Conservation (phyloP, 1,140 invertebrate species). For the Macrosteles quadrilineatus region DNA sequence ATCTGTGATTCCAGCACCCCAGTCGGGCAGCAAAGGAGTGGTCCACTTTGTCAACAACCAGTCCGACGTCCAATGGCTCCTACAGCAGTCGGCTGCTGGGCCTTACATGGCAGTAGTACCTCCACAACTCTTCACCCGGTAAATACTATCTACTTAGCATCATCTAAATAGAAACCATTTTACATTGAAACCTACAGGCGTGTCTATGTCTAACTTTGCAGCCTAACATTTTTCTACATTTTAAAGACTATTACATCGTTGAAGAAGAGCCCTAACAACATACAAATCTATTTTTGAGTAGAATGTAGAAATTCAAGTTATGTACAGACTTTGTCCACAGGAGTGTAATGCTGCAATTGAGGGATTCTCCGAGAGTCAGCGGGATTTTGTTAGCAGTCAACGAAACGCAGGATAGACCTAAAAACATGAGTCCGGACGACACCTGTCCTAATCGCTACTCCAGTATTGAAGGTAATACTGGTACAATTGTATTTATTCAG, state of each 20-base stretch:
- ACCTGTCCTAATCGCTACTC: conserved; percentile 72
- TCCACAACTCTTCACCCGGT: conserved; percentile 57
- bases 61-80: conserved; percentile 71
- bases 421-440: conserved; percentile 69
- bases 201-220: too few species aligned
- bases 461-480: neutral
- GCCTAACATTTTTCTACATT: too few species aligned
- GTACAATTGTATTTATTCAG: too few species aligned
- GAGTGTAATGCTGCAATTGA: conserved; percentile 46
- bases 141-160: neutral
- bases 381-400: conserved; percentile 60
- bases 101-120: conserved; percentile 71
- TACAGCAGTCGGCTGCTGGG: conserved; percentile 64
- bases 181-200: neutral
- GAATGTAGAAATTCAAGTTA: too few species aligned
- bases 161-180: neutral
- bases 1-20: conserved; percentile 58
- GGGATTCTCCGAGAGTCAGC: conserved; percentile 57
- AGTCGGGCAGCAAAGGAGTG: conserved; percentile 79
- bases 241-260: too few species aligned
- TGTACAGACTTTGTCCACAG: conserved; percentile 28
- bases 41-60: conserved; percentile 68
- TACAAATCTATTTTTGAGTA: too few species aligned
- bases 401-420: conserved; percentile 42
- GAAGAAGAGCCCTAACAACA: too few species aligned